Base-by-base conservation (phyloP, 2,113 vertebrate genomes). In the Carlito syrichta region DNA sequence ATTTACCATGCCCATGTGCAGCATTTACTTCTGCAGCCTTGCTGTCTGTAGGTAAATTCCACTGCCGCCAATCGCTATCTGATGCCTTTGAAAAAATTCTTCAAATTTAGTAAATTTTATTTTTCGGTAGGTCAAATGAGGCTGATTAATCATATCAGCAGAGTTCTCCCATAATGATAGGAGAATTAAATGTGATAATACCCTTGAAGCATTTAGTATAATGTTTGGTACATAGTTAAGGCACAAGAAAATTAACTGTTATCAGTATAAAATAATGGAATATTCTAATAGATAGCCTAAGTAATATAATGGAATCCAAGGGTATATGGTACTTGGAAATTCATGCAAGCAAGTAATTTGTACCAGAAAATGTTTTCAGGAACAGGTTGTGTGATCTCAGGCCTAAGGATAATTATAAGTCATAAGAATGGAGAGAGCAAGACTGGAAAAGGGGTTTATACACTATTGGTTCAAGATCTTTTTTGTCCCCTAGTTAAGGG, bases 141-240 rank as follows among this genome's bases (percentile, higher is more conserved):
- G n/a, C 11, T 63, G 84, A 27, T 83, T 25, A 90, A 79, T 40
- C 66, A 27, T 76, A 76, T 89, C 13, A 79, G 19, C 69, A 92
- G 56, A 30, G 13, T 91, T 71, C 35, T 83, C 8, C 74, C 9
- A 12, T 69, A 63, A 27, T 17, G 3, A 20, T 85, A 60, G 58
- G 35, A 68, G 8, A 13, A 71, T 81, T 86, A 48, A 87, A 68
- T 88, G 32, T 85, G n/a, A 43, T 45, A 74, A 92, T 90, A 32
- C 7, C 0, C 50, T 20, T 68, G 35, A 63, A 96, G 7, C 22
- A 50, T 45, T 73, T 63, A 88, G 62, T 82, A 38, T 71, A 76
- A 40, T 69, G 11, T 85, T 83, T 82, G 56, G 3, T 48, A 69
- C 8, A n/a, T 60, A 52, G 25, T 85, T 58, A 94, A 58, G n/a